Conservation (phyloP, 2,888 invertebrate genomes). For the Limulus polyphemus region DNA sequence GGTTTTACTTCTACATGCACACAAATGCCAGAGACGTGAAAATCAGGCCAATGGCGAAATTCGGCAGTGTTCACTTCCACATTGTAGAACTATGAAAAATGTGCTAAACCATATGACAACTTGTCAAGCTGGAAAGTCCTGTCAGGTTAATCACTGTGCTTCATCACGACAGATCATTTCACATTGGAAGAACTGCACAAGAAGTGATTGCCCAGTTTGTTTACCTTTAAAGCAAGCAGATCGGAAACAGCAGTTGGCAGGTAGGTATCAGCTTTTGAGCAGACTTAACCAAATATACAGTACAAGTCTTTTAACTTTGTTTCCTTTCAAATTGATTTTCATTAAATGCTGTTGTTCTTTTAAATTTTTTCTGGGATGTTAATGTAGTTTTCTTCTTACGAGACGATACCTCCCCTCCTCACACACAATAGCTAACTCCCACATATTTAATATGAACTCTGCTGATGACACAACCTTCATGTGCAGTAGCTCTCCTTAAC, state of each 20-base stretch:
- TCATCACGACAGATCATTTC: constrained; percentile 96
- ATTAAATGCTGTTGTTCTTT: too few species aligned
- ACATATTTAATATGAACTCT: too few species aligned
- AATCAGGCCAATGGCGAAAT: constrained; percentile 42
- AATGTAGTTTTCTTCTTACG: too few species aligned
- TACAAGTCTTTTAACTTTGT: too few species aligned
- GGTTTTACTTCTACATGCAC: constrained; percentile 90
- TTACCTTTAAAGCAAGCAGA: constrained; percentile 83
- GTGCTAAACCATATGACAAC: constrained; percentile 96
- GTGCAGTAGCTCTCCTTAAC: too few species aligned
- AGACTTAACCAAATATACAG: too few species aligned
- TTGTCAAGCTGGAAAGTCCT: constrained; percentile 83
- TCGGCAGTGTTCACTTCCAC: constrained; percentile 69
- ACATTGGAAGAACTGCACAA: constrained; percentile 96
- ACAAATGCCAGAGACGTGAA: constrained; percentile 95
- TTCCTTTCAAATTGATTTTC: too few species aligned
- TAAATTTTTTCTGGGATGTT: too few species aligned
- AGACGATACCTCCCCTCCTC: too few species aligned
- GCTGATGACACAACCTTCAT: too few species aligned
- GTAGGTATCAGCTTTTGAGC: constrained; percentile 2
- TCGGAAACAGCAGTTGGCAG: constrained; percentile 24
- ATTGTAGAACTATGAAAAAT: constrained; percentile 98
- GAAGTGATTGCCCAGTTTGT: constrained; percentile 95
- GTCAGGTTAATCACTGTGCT: constrained; percentile 90
- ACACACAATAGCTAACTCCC: too few species aligned